A percentile compares a stretch with the other conserved stretches of the same genome.
These are phyloP conservation scores for Atherinomorus stipes DNA, from an alignment of 2,113 vertebrate genomes.

Conservation along the genomic window DNA sequence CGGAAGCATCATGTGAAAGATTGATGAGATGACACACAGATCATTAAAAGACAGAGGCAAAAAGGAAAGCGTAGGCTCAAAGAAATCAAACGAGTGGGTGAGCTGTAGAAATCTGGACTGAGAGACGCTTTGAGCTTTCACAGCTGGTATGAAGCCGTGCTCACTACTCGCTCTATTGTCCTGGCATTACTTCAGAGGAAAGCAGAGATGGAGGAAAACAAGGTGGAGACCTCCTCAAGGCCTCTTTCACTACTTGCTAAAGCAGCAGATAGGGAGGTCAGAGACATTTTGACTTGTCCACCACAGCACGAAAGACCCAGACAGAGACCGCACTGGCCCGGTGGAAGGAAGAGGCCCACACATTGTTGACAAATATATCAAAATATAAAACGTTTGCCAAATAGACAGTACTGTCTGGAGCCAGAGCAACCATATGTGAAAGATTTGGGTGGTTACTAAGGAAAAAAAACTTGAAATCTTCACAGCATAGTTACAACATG, in stretches of 20 bases:
- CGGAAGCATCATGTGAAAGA: slow-evolving; percentile 27
- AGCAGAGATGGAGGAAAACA: slow-evolving; percentile 46
- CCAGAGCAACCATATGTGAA: slow-evolving; percentile 61
- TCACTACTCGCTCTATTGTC: slow-evolving; percentile 64
- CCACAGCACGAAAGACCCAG: slow-evolving; percentile 50
- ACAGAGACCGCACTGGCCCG: slow-evolving; percentile 41
- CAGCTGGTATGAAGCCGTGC: slow-evolving; percentile 77
- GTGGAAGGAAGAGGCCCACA: slow-evolving; percentile 69
- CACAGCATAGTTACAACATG: slow-evolving; percentile 42
- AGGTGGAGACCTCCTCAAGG: slow-evolving; percentile 69
- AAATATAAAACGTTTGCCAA: slow-evolving; percentile 48
- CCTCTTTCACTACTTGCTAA: slow-evolving; percentile 50
- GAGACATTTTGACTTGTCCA: slow-evolving; percentile 56
- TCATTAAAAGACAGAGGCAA: slow-evolving; percentile 52
- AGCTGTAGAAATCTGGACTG: slow-evolving; percentile 55
- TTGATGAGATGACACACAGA: slow-evolving; percentile 47
- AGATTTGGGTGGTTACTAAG: slow-evolving; percentile 47
- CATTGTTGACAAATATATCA: slow-evolving; percentile 63
- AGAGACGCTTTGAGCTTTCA: slow-evolving; percentile 71
- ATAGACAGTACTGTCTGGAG: slow-evolving; percentile 42
- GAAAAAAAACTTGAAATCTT: slow-evolving; percentile 54
- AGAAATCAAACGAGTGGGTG: slow-evolving; percentile 53
- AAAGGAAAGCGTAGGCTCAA: slow-evolving; percentile 65
- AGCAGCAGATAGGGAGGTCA: slow-evolving; percentile 56
- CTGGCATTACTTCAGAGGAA: slow-evolving; percentile 78